Base-by-base conservation (phyloP, 2,888 invertebrate species). In the Drosophila imparisetae region DNA sequence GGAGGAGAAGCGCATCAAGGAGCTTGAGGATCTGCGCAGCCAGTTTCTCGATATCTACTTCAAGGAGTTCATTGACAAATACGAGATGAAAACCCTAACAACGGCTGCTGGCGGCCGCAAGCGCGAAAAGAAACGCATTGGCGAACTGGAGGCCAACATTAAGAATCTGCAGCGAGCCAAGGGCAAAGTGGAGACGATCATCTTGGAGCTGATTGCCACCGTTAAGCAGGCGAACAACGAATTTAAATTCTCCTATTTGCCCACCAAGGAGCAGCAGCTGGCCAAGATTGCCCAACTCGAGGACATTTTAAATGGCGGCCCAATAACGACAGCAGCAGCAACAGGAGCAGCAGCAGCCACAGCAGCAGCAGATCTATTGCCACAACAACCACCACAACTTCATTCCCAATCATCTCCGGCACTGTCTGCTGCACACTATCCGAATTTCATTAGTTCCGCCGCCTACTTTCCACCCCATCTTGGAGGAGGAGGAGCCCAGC, bases 1-100 rank as follows among this genome's bases (percentile, higher is more conserved):
- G 57, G 93, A 93, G 76, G 90, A 90, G 49, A 93, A 92, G 58
- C 91, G 92, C 29, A 91, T 93, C 11, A 84, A 86, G 38, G 93
- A 93, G 64, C 75, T 93, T 8, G 90, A 92, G 29, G 92, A 92
- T 66, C 70, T 92, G 40, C 91, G 92, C 24, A 75, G 90, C 45
- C 92, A 93, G 67, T 93, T 93, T 63, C 89, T 92, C 24, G 92
- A 92, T 49, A 90, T 93, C 36, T 93, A 92, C 63, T 92, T 92
- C 50, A 93, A 93, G 72, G 93, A 93, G 65, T 92, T 92, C 59
- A 83, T 86, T 21, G 90, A 91, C 38, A 93, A 93, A 75, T 88
- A 90, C 27, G 91, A 91, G 66, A 78, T 93, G 64, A 92, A 91
- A 72, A 72, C 81, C 3, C 63, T 91, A 34, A 70, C 75, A 34